Conservation (phyloP, 2,797 vertebrate species). For the Lepus oiostolus region DNA sequence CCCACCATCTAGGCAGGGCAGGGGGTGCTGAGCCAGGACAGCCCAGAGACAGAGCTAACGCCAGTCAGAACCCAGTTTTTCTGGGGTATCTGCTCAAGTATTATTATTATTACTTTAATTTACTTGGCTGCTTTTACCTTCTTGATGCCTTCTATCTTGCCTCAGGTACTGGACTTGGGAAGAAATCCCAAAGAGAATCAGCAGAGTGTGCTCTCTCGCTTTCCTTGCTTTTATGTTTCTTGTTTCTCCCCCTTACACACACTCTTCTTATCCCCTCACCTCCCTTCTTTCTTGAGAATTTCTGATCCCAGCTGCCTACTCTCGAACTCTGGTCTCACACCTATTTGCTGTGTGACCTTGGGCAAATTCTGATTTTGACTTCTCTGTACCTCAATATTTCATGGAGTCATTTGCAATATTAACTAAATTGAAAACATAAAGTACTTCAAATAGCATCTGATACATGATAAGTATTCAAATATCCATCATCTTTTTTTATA, state of each 20-base stretch:
- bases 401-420: background rate
- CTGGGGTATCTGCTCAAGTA: background rate
- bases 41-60: background rate
- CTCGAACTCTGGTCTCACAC: background rate
- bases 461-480: background rate
- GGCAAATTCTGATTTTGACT: background rate
- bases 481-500: background rate
- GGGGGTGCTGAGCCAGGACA: background rate
- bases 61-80: background rate
- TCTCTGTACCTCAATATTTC: background rate
- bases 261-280: fast-evolving
- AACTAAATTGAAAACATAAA: background rate
- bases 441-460: background rate
- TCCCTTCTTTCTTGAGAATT: background rate
- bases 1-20: background rate
- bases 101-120: background rate
- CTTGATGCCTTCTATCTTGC: background rate
- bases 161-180: background rate
- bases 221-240: background rate
- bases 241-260: fast-evolving
- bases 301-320: background rate
- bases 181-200: background rate
- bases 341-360: background rate
- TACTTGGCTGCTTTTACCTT: background rate
- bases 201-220: background rate